Conservation (phyloP, 1,140 invertebrate genomes). For the Saccostrea echinata region DNA sequence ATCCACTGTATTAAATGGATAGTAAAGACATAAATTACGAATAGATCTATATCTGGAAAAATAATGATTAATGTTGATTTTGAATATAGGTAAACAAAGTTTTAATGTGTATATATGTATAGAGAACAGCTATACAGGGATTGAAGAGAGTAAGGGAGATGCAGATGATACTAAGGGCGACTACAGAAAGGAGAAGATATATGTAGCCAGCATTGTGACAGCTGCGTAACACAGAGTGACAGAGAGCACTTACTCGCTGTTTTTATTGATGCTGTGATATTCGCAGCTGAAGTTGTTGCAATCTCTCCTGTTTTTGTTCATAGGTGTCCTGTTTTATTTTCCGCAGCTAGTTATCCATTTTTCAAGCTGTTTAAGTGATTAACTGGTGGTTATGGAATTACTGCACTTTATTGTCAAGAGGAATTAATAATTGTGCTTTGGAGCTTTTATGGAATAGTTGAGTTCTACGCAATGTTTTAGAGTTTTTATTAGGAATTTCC, state of each 20-base stretch:
- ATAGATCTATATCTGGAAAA: not conserved
- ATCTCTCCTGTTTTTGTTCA: not conserved
- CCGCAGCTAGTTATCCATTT: not conserved
- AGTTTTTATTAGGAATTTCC: not conserved
- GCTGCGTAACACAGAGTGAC: conserved; percentile 1
- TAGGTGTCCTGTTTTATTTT: not conserved
- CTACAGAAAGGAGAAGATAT: not conserved
- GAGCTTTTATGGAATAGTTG: not conserved
- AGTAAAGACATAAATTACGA: not conserved
- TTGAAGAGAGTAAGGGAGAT: not conserved
- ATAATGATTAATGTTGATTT: not conserved
- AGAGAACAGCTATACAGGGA: not conserved
- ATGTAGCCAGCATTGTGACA: conserved; percentile 3
- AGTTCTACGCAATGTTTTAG: not conserved
- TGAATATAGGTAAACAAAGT: not conserved
- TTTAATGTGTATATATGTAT: not conserved
- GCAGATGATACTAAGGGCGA: not conserved
- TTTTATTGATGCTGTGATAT: conserved; percentile 34
- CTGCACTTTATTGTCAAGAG: not conserved
- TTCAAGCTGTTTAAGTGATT: not conserved
- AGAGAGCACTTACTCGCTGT: not conserved
- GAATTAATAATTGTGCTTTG: not conserved
- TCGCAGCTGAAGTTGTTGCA: not conserved
- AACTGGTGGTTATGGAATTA: not conserved
- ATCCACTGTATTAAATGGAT: not conserved